Conservation (phyloP, 2,888 invertebrate species). For the Melipona beecheii region DNA sequence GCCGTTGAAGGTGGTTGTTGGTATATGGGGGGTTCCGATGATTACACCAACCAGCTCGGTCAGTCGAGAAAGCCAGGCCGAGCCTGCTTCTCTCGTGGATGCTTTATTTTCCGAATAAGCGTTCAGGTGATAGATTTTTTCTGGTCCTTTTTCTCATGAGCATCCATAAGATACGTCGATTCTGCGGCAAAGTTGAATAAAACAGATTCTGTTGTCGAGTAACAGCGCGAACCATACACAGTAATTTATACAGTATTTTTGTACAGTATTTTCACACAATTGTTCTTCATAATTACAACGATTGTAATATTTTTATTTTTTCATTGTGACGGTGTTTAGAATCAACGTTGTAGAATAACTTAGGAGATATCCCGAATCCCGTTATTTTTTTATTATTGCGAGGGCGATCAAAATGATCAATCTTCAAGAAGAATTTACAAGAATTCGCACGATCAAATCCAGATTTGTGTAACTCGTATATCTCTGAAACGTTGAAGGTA, state of each 20-base stretch:
- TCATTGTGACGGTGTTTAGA: background rate
- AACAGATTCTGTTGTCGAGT: background rate
- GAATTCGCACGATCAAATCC: constrained; percentile 11
- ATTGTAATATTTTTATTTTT: background rate
- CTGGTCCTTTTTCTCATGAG: constrained; percentile 2
- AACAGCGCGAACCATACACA: background rate
- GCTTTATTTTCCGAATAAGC: constrained; percentile 47
- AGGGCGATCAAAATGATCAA: background rate
- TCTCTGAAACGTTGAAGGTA: background rate
- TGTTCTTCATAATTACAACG: background rate
- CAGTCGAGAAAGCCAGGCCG: constrained; percentile 35
- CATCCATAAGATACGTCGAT: constrained; percentile 10
- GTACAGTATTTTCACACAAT: background rate
- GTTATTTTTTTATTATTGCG: no score
- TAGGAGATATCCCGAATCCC: background rate
- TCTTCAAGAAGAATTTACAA: constrained; percentile 4
- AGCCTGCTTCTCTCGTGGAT: constrained; percentile 20
- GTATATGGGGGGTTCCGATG: constrained; percentile 57
- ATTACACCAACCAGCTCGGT: constrained; percentile 53
- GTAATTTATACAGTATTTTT: background rate
- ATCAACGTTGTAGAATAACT: background rate
- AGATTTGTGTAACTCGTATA: constrained; percentile 30
- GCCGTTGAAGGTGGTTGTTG: constrained; percentile 41
- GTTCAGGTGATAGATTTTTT: constrained; percentile 43
- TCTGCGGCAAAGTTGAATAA: constrained; percentile 7